Conservation (phyloP, 2,797 vertebrate genomes). For the Microcaecilia unicolor region DNA sequence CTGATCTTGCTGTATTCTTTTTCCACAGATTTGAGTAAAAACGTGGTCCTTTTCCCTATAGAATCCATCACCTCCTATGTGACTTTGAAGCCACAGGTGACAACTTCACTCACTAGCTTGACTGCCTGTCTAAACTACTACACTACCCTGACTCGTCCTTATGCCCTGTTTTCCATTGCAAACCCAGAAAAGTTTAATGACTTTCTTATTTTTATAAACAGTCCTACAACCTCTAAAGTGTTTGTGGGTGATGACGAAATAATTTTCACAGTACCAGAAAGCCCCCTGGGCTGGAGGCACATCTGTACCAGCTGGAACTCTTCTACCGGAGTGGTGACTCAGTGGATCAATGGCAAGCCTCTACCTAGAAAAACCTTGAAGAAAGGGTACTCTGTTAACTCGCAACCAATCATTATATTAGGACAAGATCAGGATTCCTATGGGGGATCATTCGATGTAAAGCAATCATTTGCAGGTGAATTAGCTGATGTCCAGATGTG, state of each 20-base stretch:
- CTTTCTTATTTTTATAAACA: slow-evolving; percentile 36
- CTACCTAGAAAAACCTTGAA: slow-evolving; percentile 10
- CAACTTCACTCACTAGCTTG: slow-evolving; percentile 12
- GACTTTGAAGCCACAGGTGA: slow-evolving; percentile 2
- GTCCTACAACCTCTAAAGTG: background rate
- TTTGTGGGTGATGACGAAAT: background rate
- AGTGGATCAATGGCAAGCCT: slow-evolving; percentile 35
- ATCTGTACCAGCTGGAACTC: slow-evolving; percentile 49
- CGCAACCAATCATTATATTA: background rate
- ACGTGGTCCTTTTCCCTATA: slow-evolving; percentile 48
- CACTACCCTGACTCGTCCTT: slow-evolving; percentile 32
- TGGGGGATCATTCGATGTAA: slow-evolving; percentile 3
- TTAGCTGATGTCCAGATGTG: slow-evolving; percentile 39
- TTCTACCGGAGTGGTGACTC: slow-evolving; percentile 11
- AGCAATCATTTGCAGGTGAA: slow-evolving; percentile 24
- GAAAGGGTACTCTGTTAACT: background rate
- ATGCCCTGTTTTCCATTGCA: slow-evolving; percentile 44
- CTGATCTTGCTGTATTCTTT: background rate
- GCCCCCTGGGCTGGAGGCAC: slow-evolving; percentile 32
- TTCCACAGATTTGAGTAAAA: slow-evolving; percentile 37
- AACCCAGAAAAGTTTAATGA: rapidly evolving
- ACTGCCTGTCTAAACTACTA: slow-evolving; percentile 46
- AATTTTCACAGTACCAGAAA: background rate
- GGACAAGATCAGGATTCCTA: slow-evolving; percentile 23
- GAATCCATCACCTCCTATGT: slow-evolving; percentile 22